These are phyloP conservation scores for Pelodytes ibericus DNA, from an alignment of 2,797 vertebrate genomes.

Conservation along the genomic window DNA sequence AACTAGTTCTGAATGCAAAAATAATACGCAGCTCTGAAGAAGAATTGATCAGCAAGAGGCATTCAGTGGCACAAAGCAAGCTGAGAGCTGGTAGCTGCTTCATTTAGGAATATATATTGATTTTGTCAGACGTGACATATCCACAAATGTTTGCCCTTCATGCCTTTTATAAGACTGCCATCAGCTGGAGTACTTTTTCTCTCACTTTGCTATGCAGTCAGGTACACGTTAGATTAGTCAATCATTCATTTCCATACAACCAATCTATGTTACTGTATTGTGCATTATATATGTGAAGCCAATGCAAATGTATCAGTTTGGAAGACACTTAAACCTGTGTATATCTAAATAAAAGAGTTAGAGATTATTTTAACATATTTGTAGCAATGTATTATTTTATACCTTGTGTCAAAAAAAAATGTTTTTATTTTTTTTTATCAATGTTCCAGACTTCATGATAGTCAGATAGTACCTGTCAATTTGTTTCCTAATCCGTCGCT, in stretches of 20 bases:
- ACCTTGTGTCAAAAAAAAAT: too few species aligned
- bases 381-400: too few species aligned
- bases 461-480: too few species aligned
- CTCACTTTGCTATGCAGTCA: slow-evolving; percentile 5
- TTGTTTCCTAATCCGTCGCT: too few species aligned
- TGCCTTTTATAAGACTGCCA: slow-evolving; percentile 27
- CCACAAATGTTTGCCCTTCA: slow-evolving; percentile 50
- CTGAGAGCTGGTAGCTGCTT: slow-evolving; percentile 24
- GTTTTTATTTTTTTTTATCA: too few species aligned
- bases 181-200: slow-evolving; percentile 9
- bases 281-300: too few species aligned
- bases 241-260: neutral
- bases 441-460: too few species aligned
- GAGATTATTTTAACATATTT: too few species aligned
- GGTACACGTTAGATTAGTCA: neutral
- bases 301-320: too few species aligned
- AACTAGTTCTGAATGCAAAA: slow-evolving; percentile 48
- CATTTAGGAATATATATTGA: slow-evolving; percentile 49
- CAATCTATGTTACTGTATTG: neutral
- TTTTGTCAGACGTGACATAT: slow-evolving; percentile 47
- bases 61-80: slow-evolving; percentile 31
- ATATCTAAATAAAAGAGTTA: too few species aligned
- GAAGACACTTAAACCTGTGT: too few species aligned
- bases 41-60: slow-evolving; percentile 47
- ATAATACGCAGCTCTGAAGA: slow-evolving; percentile 42